Base-by-base conservation (phyloP, 2,797 vertebrate genomes). In the Podarcis siculus region DNA sequence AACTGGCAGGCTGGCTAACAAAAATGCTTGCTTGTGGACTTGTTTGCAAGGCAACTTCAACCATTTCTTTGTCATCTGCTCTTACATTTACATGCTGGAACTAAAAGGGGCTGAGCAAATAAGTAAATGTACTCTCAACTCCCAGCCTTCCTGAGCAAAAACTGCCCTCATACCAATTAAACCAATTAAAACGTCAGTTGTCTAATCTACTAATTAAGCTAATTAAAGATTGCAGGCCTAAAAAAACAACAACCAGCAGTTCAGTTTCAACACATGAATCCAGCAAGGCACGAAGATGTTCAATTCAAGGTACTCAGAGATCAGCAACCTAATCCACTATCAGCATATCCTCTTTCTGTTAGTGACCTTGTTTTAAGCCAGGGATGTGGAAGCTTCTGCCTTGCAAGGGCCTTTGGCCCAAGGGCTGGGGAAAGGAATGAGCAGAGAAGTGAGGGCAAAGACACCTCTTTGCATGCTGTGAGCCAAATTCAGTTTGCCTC, bases 391-490 rank as follows among this genome's bases (percentile, higher is more conserved):
- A 64, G 17, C 61, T 23, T 64, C 21, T 64, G 61, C 61, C 17
- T 64, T 19, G 1, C 61, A 23, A 64, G 61, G 21, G 61, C 61
- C 61, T 64, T 19, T 64, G 13, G 49, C 49, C 61, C 61, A 64
- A 23, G 1, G 21, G 61, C 13, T 1, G 92, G 27, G 10, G 39
- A 8, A 32, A 21, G 25, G 39, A 6, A 17, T 23, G 61, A 64
- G 2, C 8, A 45, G 80, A 21, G 64, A n/a, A 27, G 23, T 1
- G 3, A 35, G 35, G 88, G 87, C 73, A 19, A 79, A 72, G 76
- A 39, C 49, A 92, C 97, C 95, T 93, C 76, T 96, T 97, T 95
- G 92, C 96, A 92, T 93, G 81, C 93, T 87, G 84, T 90, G 72
- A 86, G 94, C 93, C 89, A 94, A 82, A 82, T 82, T 82, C 45